Evolutionary conservation across 2,797 vertebrate genomes (phyloP), one percentile per base, ranked within the genome.

Genomic region (Tarsius wallacei): DNA sequence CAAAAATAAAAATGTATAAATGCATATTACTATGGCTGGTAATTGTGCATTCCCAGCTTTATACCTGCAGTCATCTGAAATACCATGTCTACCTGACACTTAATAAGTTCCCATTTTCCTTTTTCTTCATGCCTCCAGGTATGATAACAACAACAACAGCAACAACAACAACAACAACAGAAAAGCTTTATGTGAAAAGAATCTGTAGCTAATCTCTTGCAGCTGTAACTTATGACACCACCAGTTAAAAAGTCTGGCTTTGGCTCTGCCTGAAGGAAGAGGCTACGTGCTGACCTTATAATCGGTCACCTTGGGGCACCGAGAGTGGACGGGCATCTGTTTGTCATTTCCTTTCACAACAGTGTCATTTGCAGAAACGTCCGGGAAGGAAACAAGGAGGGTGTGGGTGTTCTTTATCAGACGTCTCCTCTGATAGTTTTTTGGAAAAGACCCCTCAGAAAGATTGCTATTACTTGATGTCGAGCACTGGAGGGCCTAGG

Each of bases 241-340:
- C 98, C 99, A 99, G 99, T 99, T 99, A 99, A 99, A 99, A 98
- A 98, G 98, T 99, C 98, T 96, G 98, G 77, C 94, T 99, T 99
- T 99, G 99, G 98, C 98, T 99, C 97, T 97, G 98, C 95, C 98
- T 98, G 98, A 99, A 99, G 98, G 99, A 99, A 99, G 97, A 24
- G 94, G 99, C 99, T 99, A 99, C 99, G 99, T 99, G 99, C 99
- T 99, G 98, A 98, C 97, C 94, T 98, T 98, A 88, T 96, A 97
- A 98, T 98, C 95, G 95, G 98, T 98, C 98, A 99, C 98, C 98
- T 98, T 63, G 21, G 96, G 98, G 96, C 98, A 73, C 0, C 0
- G 9, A 94, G 97, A 99, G 99, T 99, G 98, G 98, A 96, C 98
- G 99, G 99, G 99, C 99, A 98, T 95, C 98, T 98, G 99, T 98